Conservation (phyloP, 2,797 vertebrate genomes). For the Denticeps clupeoides region DNA sequence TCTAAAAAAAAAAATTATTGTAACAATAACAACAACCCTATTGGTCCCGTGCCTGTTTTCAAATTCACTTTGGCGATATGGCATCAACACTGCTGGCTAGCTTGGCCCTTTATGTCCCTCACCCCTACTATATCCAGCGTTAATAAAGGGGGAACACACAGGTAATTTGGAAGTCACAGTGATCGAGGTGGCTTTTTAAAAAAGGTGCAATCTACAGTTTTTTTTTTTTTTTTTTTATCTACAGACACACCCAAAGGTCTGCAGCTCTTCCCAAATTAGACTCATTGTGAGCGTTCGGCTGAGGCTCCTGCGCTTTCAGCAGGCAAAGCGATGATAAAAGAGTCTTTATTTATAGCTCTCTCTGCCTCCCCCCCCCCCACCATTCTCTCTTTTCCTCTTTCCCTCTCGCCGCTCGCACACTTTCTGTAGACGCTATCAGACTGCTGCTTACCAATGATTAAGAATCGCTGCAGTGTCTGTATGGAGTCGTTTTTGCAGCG, state of each 20-base stretch:
- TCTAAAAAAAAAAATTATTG: constrained; percentile 11
- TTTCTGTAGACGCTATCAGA: constrained; percentile 4
- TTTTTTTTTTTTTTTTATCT: not conserved
- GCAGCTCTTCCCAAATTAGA: constrained; percentile 9
- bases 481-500: constrained; percentile 1
- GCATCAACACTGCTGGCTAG: constrained; percentile 3
- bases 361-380: not conserved
- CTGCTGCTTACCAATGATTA: constrained; percentile 6
- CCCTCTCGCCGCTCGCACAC: not conserved
- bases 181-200: not conserved
- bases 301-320: not conserved
- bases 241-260: constrained; percentile 5
- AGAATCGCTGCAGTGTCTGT: constrained; percentile 1
- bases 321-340: constrained; percentile 10
- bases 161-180: constrained; percentile 2
- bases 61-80: not conserved
- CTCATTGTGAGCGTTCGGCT: constrained; percentile 1
- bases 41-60: constrained; percentile 7
- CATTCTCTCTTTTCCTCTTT: not conserved
- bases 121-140: constrained; percentile 3
- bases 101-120: not conserved
- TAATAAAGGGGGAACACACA: constrained; percentile 1
- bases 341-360: constrained; percentile 4
- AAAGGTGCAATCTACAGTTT: constrained; percentile 1
- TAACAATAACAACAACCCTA: constrained; percentile 9